A percentile compares a stretch with the other conserved stretches of the same genome.
These are phyloP conservation scores for Mesoligia furuncula DNA, from an alignment of 2,888 invertebrate genomes.

Conservation along the genomic window DNA sequence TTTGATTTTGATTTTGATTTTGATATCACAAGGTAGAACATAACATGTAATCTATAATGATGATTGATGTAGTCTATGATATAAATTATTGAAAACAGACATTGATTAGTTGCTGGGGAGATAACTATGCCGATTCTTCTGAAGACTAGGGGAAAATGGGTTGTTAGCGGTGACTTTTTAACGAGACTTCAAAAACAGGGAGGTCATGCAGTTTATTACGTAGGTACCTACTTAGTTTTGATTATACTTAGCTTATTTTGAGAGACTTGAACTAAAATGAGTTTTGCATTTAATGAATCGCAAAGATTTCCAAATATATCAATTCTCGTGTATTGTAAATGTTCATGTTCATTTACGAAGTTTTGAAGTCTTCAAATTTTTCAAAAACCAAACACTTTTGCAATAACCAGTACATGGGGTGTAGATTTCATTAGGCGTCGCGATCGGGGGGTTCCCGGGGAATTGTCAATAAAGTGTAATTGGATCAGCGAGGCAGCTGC, in stretches of 20 bases:
- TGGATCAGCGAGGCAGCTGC: slow-evolving; percentile 77
- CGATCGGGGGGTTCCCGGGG: slow-evolving; percentile 61
- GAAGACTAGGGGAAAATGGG: no score
- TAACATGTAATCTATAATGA: not conserved
- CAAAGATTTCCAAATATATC: not conserved
- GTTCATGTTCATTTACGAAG: not conserved
- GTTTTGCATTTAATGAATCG: not conserved
- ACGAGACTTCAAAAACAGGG: not conserved
- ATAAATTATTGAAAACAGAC: not conserved
- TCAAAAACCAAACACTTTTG: slow-evolving; percentile 37
- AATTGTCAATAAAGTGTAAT: slow-evolving; percentile 82
- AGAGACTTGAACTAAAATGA: not conserved
- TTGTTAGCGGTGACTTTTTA: no score
- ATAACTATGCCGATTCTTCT: not conserved
- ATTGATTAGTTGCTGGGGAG: not conserved
- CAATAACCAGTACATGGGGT: slow-evolving; percentile 50
- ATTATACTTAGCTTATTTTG: not conserved
- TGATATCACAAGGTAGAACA: not conserved
- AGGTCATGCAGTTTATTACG: not conserved
- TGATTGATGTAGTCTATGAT: no score
- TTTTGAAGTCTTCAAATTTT: not conserved
- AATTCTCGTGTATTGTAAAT: not conserved
- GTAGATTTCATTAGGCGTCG: slow-evolving; percentile 72
- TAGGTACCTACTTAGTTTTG: not conserved
- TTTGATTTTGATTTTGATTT: no score